Conservation (phyloP, 2,113 vertebrate species). For the Eulacestoma nigropectus region DNA sequence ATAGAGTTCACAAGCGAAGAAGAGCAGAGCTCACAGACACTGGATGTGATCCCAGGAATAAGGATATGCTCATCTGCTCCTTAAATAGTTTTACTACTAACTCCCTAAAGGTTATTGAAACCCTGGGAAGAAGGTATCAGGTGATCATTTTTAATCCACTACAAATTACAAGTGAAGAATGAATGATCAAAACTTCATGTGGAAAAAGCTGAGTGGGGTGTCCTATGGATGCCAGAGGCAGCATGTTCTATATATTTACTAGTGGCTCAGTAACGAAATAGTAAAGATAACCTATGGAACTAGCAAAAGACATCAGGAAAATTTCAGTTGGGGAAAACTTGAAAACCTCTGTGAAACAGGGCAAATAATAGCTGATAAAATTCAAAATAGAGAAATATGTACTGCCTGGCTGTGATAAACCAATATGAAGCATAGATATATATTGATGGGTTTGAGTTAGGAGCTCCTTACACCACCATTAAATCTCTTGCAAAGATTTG, state of each 20-base stretch:
- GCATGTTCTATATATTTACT: background rate
- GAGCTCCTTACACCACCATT: background rate
- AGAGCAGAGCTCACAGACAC: background rate
- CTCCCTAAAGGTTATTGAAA: background rate
- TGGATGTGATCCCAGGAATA: background rate
- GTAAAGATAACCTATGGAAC: background rate
- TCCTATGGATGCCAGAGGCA: background rate
- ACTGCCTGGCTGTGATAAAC: background rate
- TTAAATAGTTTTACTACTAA: background rate
- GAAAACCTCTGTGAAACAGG: background rate
- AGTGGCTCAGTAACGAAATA: background rate
- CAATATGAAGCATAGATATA: background rate
- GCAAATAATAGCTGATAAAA: background rate
- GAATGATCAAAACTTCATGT: background rate
- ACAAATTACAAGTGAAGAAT: background rate
- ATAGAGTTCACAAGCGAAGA: background rate
- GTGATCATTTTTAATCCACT: background rate
- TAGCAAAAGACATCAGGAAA: background rate
- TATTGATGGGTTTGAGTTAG: background rate
- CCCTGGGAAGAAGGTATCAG: background rate
- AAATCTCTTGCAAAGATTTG: background rate
- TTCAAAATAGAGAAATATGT: background rate
- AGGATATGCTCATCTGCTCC: background rate
- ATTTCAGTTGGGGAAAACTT: background rate
- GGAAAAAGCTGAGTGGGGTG: background rate